Base-by-base conservation (phyloP, 2,797 vertebrate species). In the Nyctibius grandis region DNA sequence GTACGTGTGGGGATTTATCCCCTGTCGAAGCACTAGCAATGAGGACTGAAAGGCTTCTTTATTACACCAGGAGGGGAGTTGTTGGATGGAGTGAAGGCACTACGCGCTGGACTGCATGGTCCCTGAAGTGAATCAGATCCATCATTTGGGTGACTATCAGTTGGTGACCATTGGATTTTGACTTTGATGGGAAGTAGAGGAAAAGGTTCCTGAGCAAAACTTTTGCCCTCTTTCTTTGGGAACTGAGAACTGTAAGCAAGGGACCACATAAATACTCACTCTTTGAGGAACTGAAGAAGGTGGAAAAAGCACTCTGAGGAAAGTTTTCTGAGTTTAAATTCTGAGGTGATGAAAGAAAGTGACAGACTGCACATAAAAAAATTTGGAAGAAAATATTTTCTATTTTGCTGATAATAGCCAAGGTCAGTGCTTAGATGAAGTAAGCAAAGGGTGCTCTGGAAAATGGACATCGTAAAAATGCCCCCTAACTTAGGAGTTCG, bases 101-200 rank as follows among this genome's bases (percentile, higher is more conserved):
- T 31, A 28, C 28, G 29, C 0, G 0, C 10, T 1, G 7, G 28
- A n/a, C 31, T 59, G 13, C 51, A 20, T 4, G 21, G 26, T 51
- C 29, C 26, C 56, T 51, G 34, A 29, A 50, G 17, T 9, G 65
- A 85, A 48, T 22, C 8, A 51, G 47, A 29, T 31, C 40, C 44
- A n/a, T 56, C 22, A 29, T 64, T 86, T 75, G 31, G 20, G 15
- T 83, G 40, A 72, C 23, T n/a, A 33, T 40, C 28, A 42, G 15
- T 0, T 85, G 56, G 17, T 61, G 44, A 53, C 50, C 34, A 17
- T 2, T 29, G 25, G n/a, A 73, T 47, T 89, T 86, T 90, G 4
- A 9, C 28, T 82, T 64, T 81, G 26, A 44, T 85, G 26, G 28
- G 9, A 86, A 61, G 11, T 12, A 59, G 31, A 48, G 12, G 22